phyloP scores from a whole-genome alignment of 92 coral and sea anemone species.

The Plumapathes pennacea region DNA sequence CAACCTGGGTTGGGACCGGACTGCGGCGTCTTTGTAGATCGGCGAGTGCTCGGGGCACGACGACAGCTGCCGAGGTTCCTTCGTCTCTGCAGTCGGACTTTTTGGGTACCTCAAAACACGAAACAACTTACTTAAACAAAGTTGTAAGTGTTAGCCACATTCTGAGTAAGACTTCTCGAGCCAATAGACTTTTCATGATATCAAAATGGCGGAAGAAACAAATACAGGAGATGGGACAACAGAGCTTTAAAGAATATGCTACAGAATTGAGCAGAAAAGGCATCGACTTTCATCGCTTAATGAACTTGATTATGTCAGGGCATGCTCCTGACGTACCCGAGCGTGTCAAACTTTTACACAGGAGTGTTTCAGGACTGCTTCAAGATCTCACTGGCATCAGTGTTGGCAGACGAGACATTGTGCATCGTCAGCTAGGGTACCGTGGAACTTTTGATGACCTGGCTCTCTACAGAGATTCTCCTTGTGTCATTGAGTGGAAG shows the following conservation, averaged over 20 bases:
- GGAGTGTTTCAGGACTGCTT: conserved; percentile 55
- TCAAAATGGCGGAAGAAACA: conserved; percentile 85
- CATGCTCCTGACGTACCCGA: background rate
- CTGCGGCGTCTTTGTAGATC: conserved; percentile 29
- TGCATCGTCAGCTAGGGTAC: conserved; percentile 72
- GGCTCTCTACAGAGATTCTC: conserved; percentile 78
- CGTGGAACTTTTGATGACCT: conserved; percentile 77
- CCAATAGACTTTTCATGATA: conserved; percentile 64
- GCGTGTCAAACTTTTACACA: conserved; percentile 1
- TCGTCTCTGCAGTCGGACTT: conserved; percentile 1
- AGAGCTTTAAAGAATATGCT: conserved; percentile 60
- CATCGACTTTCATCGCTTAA: conserved; percentile 62
- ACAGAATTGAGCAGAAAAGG: conserved; percentile 64
- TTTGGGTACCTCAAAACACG: background rate
- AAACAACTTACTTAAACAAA: conserved; percentile 21
- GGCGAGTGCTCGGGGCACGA: conserved; percentile 54
- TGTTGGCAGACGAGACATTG: conserved; percentile 22
- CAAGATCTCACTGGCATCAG: conserved; percentile 39
- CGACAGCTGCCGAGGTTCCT: conserved; percentile 44
- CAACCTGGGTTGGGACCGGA: conserved; percentile 59
- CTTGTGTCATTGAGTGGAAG: conserved; percentile 96
- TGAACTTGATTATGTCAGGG: conserved; percentile 55
- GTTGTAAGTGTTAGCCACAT: conserved; percentile 73
- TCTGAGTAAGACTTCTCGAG: conserved; percentile 55
- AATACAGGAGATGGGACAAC: conserved; percentile 78